Percentiles rank a stretch among this genome's conserved stretches.
phyloP scores from a whole-genome alignment of 1,140 invertebrate genomes.

The Hypsibius dujardini region DNA sequence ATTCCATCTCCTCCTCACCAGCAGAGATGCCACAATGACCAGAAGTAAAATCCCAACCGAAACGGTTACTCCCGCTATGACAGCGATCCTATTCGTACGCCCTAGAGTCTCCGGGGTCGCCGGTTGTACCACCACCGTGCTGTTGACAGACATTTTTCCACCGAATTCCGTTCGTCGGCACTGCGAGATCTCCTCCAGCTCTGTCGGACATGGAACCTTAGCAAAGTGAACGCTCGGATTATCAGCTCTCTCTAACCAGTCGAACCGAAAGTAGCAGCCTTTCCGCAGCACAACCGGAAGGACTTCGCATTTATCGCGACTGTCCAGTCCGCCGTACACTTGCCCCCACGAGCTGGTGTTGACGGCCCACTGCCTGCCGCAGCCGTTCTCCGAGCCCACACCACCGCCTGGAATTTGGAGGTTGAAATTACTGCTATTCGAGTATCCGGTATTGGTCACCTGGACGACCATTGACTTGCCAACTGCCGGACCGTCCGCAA shows the following conservation, averaged over 20 bases:
- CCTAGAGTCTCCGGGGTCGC: too few relatives aligned
- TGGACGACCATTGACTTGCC: constrained; percentile 18
- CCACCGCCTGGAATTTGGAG: constrained; percentile 19
- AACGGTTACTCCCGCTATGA: too few relatives aligned
- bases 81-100: too few relatives aligned
- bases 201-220: neutral
- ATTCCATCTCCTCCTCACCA: too few relatives aligned
- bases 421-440: constrained; percentile 8
- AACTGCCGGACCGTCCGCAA: constrained; percentile 7
- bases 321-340: neutral
- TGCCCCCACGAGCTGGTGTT: neutral
- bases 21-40: too few relatives aligned
- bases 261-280: constrained; percentile 19
- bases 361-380: neutral
- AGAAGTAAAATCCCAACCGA: too few relatives aligned
- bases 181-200: neutral
- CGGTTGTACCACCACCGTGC: too few relatives aligned
- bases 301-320: neutral
- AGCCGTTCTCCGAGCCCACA: constrained; percentile 10
- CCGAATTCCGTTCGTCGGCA: neutral
- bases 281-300: neutral
- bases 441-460: constrained; percentile 16
- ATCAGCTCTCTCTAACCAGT: constrained; percentile 14
- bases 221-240: neutral
- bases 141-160: too few relatives aligned